Percentiles rank a stretch among this genome's conserved stretches.
phyloP scores from a whole-genome alignment of 1,140 invertebrate species.

The Microplitis demolitor region DNA sequence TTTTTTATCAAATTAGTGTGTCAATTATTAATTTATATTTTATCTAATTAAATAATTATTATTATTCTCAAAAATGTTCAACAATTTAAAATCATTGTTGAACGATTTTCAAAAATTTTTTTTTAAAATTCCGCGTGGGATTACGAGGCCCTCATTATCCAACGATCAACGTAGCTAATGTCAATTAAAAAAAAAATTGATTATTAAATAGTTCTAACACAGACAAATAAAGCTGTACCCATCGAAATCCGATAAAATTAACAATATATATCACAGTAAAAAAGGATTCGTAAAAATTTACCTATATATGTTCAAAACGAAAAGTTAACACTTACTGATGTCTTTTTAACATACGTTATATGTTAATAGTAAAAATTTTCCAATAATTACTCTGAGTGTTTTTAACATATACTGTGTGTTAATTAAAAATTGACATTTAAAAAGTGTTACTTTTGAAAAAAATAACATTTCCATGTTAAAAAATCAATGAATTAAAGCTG shows the following conservation, averaged over 20 bases:
- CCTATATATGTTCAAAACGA: too few relatives aligned
- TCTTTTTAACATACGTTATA: too few relatives aligned
- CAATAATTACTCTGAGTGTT: too few relatives aligned
- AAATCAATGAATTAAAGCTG: too few relatives aligned
- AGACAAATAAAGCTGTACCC: slow-evolving; percentile 22
- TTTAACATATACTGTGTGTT: too few relatives aligned
- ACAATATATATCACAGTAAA: background rate
- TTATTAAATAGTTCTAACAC: background rate
- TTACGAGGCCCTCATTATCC: slow-evolving; percentile 21
- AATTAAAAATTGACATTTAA: too few relatives aligned
- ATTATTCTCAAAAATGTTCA: background rate
- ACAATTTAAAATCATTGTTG: slow-evolving; percentile 33
- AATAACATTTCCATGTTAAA: too few relatives aligned
- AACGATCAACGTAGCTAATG: background rate
- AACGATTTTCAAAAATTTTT: background rate
- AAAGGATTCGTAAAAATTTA: too few relatives aligned
- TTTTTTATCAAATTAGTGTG: slow-evolving; percentile 13
- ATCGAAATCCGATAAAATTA: slow-evolving; percentile 19
- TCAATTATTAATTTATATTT: background rate
- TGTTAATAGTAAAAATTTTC: too few relatives aligned
- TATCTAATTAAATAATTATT: slow-evolving; percentile 26
- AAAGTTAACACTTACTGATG: too few relatives aligned
- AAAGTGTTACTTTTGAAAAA: too few relatives aligned
- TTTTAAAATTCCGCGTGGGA: background rate
- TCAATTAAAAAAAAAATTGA: background rate